Percentiles rank a stretch among this genome's conserved stretches.
Conservation (phyloP, 2,113 vertebrate genomes). For the Lucifuga dentata region DNA sequence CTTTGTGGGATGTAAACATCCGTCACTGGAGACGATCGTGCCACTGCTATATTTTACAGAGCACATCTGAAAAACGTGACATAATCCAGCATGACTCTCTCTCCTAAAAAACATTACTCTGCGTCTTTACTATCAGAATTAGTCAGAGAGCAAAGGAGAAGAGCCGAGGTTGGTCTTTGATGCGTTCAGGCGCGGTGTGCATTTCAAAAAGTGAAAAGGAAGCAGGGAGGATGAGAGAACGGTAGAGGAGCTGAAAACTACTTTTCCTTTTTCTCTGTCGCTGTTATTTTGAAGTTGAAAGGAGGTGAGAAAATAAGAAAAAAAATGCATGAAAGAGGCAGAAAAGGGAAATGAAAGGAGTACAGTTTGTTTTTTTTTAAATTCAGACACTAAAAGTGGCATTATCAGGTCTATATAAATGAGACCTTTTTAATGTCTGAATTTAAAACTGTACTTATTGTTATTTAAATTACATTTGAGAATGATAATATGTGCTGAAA, state of each 20-base stretch:
- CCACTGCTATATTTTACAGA: conserved; percentile 34
- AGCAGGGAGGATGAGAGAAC: conserved; percentile 62
- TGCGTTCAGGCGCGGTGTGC: conserved; percentile 55
- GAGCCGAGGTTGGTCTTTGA: conserved; percentile 68
- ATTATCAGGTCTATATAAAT: too few relatives aligned
- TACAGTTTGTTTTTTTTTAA: too few relatives aligned
- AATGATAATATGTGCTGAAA: conserved; percentile 8
- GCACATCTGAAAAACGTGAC: conserved; percentile 40
- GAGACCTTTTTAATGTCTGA: not conserved
- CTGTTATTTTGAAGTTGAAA: conserved; percentile 43
- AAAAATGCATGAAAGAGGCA: conserved; percentile 1
- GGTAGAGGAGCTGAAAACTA: conserved; percentile 45
- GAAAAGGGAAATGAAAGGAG: not conserved
- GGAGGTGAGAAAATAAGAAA: conserved; percentile 1
- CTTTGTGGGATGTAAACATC: conserved; percentile 35
- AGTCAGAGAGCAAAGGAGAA: conserved; percentile 70
- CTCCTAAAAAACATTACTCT: conserved; percentile 40
- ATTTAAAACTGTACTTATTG: not conserved
- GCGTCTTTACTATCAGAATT: conserved; percentile 70
- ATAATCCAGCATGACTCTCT: conserved; percentile 34
- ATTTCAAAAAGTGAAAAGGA: conserved; percentile 66
- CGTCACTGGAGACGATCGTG: conserved; percentile 19
- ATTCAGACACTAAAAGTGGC: too few relatives aligned
- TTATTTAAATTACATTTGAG: not conserved
- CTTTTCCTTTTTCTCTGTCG: conserved; percentile 56